Base-by-base conservation (phyloP, 2,888 invertebrate species). In the Drosophila picticornis region DNA sequence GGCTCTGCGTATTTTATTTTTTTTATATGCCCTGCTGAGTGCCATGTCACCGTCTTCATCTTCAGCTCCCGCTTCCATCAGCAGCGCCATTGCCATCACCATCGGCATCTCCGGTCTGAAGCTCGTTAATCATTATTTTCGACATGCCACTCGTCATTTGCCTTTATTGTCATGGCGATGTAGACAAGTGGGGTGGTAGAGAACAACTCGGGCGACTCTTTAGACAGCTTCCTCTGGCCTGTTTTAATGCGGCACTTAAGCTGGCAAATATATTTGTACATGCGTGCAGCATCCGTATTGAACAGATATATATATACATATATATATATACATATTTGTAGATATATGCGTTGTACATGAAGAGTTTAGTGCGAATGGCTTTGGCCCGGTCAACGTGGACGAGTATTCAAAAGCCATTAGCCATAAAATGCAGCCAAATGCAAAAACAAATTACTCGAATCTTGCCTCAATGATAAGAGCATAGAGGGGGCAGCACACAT, bases 41-140 rank as follows among this genome's bases (percentile, higher is more conserved):
- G 81, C 81, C 63, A 57, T 69, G 72, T 77, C 81, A 76, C 71
- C 65, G 56, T 51, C 61, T 46, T 25, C 59, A 43, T 52, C 38
- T 43, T 27, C 59, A 55, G 34, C 69, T 40, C 55, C 52, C 19
- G 48, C 36, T 48, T 22, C 29, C 50, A 38, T 25, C 25, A 52
- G 25, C 60, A 40, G 51, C 79, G 50, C 22, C 69, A 46, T 38
- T 57, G 57, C 52, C 31, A 40, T 58, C 80, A 60, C 43, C 73
- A 63, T 56, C 48, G 53, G 60, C 76, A 72, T 72, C 72, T 68
- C 70, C 64, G 67, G 52, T 63, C 59, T 65, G 40, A 53, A 40
- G 88, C 88, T 87, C 87, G 90, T 87, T 87, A 87, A 87, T 87
- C 87, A 87, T 90, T 87, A 88, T 87, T 88, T 90, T 90, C 89